phyloP scores from a whole-genome alignment of 2,888 invertebrate genomes.

The Lasioglossum zephyrum region DNA sequence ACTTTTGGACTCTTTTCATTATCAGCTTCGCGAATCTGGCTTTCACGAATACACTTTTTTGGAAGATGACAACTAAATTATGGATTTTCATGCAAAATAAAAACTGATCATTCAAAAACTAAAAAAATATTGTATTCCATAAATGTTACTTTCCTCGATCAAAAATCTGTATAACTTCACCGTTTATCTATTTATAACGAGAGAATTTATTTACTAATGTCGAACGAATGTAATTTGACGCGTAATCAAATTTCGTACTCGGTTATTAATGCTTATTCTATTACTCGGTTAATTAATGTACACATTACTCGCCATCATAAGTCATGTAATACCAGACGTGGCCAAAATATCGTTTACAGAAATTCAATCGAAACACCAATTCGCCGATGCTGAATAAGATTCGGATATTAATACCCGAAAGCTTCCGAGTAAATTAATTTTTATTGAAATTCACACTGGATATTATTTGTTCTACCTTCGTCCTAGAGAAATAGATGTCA shows the following conservation, averaged over 20 bases:
- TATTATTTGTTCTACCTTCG: background rate
- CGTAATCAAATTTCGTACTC: background rate
- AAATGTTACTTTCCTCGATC: background rate
- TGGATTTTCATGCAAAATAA: background rate
- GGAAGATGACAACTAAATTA: background rate
- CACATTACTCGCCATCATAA: background rate
- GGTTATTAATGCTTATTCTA: background rate
- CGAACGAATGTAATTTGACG: background rate
- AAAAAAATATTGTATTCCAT: background rate
- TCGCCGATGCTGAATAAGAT: background rate
- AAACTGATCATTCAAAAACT: background rate
- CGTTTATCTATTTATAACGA: background rate
- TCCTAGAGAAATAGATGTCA: background rate
- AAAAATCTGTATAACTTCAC: background rate
- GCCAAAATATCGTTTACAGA: background rate
- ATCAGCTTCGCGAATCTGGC: background rate
- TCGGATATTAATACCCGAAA: background rate
- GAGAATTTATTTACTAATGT: background rate
- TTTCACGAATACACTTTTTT: background rate
- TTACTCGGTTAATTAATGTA: background rate
- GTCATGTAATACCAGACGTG: background rate
- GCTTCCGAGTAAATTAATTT: background rate
- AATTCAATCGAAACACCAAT: background rate
- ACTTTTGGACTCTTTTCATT: background rate
- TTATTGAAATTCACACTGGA: background rate